Conservation (phyloP, 2,113 vertebrate species). For the Melanocharis versteri region DNA sequence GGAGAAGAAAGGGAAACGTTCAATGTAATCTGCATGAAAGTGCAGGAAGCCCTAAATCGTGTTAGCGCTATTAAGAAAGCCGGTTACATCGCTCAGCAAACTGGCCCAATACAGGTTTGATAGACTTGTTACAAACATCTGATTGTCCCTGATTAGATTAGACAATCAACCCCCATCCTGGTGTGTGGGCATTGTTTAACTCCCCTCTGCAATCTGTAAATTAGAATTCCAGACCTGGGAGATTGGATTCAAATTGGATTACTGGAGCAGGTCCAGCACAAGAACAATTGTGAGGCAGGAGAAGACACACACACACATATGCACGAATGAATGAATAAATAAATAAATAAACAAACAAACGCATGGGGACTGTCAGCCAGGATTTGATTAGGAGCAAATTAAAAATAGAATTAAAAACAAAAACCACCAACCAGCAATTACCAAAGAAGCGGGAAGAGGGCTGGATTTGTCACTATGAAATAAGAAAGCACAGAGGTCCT, state of each 20-base stretch:
- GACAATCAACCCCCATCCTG: conserved; percentile 56
- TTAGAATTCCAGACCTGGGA: conserved; percentile 72
- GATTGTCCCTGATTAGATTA: conserved; percentile 69
- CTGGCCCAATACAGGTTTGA: conserved; percentile 40
- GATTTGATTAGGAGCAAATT: conserved; percentile 62
- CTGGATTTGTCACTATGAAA: conserved; percentile 47
- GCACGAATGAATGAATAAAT: not conserved
- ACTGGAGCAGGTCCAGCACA: conserved; percentile 64
- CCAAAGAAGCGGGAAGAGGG: not conserved
- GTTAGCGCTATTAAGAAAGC: conserved; percentile 32
- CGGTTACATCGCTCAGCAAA: conserved; percentile 12
- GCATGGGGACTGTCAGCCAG: conserved; percentile 26
- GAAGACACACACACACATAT: not conserved
- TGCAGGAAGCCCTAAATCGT: conserved; percentile 19
- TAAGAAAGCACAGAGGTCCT: conserved; percentile 2
- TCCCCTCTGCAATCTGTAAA: conserved; percentile 61
- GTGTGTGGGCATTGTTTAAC: not conserved
- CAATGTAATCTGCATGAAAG: conserved; percentile 36
- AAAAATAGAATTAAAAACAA: conserved; percentile 69
- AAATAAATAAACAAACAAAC: conserved; percentile 14
- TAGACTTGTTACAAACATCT: conserved; percentile 62
- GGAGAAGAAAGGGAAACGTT: conserved; percentile 49
- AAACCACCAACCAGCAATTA: conserved; percentile 59
- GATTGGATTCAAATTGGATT: conserved; percentile 74
- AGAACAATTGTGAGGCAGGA: conserved; percentile 6